These are phyloP conservation scores for Gouania willdenowi DNA, from an alignment of 2,797 vertebrate genomes.

Conservation along the genomic window DNA sequence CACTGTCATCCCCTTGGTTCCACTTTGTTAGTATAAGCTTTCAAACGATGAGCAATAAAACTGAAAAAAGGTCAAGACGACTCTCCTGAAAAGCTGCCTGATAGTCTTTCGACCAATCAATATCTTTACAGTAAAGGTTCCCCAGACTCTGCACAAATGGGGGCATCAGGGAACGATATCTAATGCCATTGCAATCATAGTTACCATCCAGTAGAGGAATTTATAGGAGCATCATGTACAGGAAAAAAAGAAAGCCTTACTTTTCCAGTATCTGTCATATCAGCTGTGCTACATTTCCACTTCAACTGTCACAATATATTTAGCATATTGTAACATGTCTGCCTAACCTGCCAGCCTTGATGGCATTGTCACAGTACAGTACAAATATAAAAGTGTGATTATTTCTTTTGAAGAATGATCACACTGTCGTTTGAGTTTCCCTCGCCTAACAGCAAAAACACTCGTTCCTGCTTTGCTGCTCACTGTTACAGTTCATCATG, in stretches of 20 bases:
- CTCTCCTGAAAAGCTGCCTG: constrained; percentile 14
- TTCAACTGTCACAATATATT: no score
- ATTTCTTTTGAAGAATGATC: no score
- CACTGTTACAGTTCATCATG: no score
- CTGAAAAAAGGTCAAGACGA: constrained; percentile 10
- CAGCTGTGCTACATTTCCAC: no score
- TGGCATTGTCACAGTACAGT: no score
- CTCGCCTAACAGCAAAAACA: no score
- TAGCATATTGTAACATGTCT: no score
- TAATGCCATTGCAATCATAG: constrained; percentile 42
- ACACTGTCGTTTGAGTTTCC: no score
- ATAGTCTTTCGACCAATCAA: constrained; percentile 48
- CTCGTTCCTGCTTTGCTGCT: no score
- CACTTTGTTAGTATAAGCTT: constrained; percentile 17
- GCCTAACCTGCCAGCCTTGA: no score
- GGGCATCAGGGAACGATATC: constrained; percentile 27
- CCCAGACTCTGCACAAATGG: constrained; percentile 19
- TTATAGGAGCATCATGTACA: constrained; percentile 7
- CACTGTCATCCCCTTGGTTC: background rate
- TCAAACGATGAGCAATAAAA: constrained; percentile 10
- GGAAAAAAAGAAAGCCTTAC: background rate
- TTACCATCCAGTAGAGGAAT: constrained; percentile 8
- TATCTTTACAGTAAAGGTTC: constrained; percentile 52
- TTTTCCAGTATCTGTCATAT: no score
- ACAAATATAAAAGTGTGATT: no score